Evolutionary conservation across 2,888 invertebrate species (phyloP).

Genomic region (Teleiodes luculella): DNA sequence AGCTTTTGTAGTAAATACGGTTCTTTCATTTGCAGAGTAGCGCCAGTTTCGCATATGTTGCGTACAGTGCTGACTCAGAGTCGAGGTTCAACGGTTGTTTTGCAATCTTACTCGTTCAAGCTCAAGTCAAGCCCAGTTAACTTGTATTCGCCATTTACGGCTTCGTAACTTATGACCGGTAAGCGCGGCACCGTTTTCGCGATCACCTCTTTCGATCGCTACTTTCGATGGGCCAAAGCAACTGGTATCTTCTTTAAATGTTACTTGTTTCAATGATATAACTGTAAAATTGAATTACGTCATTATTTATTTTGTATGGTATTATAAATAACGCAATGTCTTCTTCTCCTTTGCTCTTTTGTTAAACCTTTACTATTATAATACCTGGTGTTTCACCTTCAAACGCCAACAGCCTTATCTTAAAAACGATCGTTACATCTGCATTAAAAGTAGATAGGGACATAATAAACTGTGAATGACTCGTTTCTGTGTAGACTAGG

Average conservation of each 20-base stretch:
- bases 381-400: conserved; percentile 11
- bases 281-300: conserved; percentile 1
- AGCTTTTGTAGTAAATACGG: background rate
- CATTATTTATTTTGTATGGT: background rate
- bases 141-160: conserved; percentile 48
- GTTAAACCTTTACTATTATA: background rate
- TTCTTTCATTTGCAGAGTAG: conserved; percentile 7
- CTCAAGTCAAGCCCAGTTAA: conserved; percentile 24
- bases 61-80: conserved; percentile 42
- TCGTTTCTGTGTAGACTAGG: conserved; percentile 8
- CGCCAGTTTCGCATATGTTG: conserved; percentile 24
- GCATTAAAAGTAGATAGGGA: conserved; percentile 1
- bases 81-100: conserved; percentile 47
- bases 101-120: conserved; percentile 33
- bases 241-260: conserved; percentile 25
- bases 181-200: conserved; percentile 24
- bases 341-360: background rate
- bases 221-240: conserved; percentile 22
- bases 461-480: background rate
- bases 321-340: background rate
- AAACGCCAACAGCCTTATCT: conserved; percentile 2
- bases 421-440: conserved; percentile 4
- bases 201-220: conserved; percentile 17
- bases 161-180: conserved; percentile 33
- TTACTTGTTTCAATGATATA: conserved; percentile 18